Evolutionary conservation across 2,113 vertebrate genomes (phyloP).

Genomic region (Bubalus kerabau): DNA sequence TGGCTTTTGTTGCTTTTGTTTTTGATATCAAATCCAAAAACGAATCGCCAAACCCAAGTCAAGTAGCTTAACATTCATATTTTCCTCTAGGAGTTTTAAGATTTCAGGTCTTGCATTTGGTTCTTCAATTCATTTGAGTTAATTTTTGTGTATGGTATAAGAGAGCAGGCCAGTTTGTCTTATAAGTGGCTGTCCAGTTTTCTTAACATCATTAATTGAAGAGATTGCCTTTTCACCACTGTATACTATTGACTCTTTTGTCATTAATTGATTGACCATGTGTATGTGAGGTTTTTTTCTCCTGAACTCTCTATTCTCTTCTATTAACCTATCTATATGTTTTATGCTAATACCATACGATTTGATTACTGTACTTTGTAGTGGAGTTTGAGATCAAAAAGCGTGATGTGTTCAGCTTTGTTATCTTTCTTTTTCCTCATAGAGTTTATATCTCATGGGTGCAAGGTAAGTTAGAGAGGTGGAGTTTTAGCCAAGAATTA

Average conservation of each 20-base stretch:
- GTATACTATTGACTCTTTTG: neutral
- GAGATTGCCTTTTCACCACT: neutral
- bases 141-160: neutral
- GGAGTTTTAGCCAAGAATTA: neutral
- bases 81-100: neutral
- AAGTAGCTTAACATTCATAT: neutral
- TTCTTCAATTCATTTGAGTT: neutral
- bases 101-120: neutral
- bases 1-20: neutral
- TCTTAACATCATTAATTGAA: neutral
- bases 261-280: neutral
- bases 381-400: neutral
- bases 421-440: neutral
- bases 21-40: neutral
- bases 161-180: neutral
- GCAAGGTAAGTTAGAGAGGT: neutral
- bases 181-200: neutral
- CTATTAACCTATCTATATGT: neutral
- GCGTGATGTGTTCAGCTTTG: neutral
- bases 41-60: neutral
- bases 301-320: neutral
- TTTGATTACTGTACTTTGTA: neutral
- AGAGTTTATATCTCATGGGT: rapidly evolving
- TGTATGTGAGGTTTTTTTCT: neutral
- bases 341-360: neutral